These are phyloP conservation scores for Pasiphila rectangulata DNA, from an alignment of 2,888 invertebrate genomes.

Conservation along the genomic window DNA sequence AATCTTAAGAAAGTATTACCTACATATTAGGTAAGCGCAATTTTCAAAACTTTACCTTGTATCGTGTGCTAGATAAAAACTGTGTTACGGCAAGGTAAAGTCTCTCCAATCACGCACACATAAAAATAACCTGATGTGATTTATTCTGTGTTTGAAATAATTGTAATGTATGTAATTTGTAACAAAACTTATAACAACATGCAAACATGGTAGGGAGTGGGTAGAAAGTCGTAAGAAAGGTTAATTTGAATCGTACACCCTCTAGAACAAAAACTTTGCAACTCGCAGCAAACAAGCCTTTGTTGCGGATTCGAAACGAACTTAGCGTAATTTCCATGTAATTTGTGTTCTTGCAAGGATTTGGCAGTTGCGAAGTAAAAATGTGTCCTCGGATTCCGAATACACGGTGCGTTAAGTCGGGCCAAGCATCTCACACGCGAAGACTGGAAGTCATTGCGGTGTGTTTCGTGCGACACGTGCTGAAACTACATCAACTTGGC, in stretches of 20 bases:
- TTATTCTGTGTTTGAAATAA: too few species aligned
- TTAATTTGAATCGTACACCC: constrained; percentile 19
- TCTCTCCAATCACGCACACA: too few species aligned
- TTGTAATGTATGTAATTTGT: background rate
- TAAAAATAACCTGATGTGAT: too few species aligned
- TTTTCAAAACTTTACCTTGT: too few species aligned
- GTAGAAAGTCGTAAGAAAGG: background rate
- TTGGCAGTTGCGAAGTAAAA: constrained; percentile 54
- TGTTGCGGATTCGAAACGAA: constrained; percentile 49
- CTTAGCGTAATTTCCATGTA: constrained; percentile 65
- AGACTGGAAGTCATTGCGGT: too few species aligned
- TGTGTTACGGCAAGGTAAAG: too few species aligned
- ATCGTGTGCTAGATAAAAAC: too few species aligned
- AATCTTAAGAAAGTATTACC: too few species aligned
- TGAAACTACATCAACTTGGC: too few species aligned
- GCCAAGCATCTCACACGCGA: background rate
- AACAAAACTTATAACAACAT: background rate
- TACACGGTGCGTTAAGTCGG: background rate
- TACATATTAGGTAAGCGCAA: too few species aligned
- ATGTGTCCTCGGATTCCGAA: constrained; percentile 26
- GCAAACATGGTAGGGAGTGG: background rate
- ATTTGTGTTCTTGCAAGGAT: constrained; percentile 58
- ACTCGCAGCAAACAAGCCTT: constrained; percentile 37
- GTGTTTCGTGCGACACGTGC: too few species aligned
- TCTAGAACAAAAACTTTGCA: constrained; percentile 39